phyloP scores from a whole-genome alignment of 2,113 vertebrate species.

The Bolborhynchus lineola region DNA sequence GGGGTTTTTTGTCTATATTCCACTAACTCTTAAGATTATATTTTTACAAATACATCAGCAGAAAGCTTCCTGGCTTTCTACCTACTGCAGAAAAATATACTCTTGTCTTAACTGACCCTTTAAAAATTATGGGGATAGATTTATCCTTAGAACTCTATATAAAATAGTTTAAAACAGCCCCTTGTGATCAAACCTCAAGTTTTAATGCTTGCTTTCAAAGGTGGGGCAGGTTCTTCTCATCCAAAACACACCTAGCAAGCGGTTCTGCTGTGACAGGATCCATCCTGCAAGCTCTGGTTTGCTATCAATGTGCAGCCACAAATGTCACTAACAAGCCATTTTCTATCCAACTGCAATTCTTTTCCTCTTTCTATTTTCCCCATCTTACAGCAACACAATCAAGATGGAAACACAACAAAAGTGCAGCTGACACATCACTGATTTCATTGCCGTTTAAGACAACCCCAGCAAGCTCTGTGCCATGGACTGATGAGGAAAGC shows the following conservation, averaged over 20 bases:
- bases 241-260: background rate
- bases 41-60: background rate
- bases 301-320: accelerated
- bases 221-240: background rate
- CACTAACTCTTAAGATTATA: background rate
- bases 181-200: background rate
- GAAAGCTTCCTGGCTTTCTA: background rate
- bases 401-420: background rate
- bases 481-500: constrained; percentile 35
- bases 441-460: constrained; percentile 36
- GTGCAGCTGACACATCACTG: constrained; percentile 8
- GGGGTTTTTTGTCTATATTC: background rate
- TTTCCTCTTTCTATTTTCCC: background rate
- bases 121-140: background rate
- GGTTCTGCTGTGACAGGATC: background rate
- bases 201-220: background rate
- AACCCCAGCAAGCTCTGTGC: constrained; percentile 1
- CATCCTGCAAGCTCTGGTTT: background rate
- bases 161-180: background rate
- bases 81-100: background rate
- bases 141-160: background rate
- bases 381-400: background rate
- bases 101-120: background rate
- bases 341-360: background rate
- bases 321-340: background rate